Evolutionary conservation across 2,888 invertebrate genomes (phyloP).

Genomic region (Bedellia somnulentella): DNA sequence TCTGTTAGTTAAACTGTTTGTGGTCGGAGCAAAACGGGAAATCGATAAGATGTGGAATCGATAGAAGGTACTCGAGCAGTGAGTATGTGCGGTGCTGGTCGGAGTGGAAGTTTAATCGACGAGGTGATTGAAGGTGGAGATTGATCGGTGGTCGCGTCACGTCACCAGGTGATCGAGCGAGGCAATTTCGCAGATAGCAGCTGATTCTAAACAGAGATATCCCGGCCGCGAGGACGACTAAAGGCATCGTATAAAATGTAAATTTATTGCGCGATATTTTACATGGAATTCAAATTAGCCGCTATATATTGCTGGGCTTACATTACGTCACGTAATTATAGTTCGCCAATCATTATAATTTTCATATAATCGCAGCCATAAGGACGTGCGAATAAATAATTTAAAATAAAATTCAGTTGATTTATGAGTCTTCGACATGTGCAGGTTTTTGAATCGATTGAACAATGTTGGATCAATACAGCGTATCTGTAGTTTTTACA

Average conservation of each 20-base stretch:
- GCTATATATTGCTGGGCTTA: constrained; percentile 42
- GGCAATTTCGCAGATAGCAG: constrained; percentile 29
- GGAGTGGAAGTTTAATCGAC: too few species aligned
- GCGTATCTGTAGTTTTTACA: too few species aligned
- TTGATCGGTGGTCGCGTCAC: constrained; percentile 7
- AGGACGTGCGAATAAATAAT: constrained; percentile 57
- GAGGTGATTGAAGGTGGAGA: constrained; percentile 2
- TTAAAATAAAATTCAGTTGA: constrained; percentile 37
- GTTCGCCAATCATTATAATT: constrained; percentile 56
- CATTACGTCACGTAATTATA: constrained; percentile 53
- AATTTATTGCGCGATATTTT: constrained; percentile 56
- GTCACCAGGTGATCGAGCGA: constrained; percentile 24
- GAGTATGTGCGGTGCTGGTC: too few species aligned
- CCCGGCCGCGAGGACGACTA: constrained; percentile 27
- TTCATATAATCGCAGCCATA: constrained; percentile 50
- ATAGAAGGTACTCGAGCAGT: too few species aligned
- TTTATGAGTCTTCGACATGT: constrained; percentile 33
- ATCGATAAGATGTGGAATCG: too few species aligned
- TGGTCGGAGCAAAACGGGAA: too few species aligned
- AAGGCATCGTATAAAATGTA: constrained; percentile 51
- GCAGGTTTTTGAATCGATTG: too few species aligned
- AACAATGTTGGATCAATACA: too few species aligned
- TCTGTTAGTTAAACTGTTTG: too few species aligned
- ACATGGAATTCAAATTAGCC: constrained; percentile 53
- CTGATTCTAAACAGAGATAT: constrained; percentile 51